Evolutionary conservation across 2,797 vertebrate species (phyloP), one percentile per base, ranked within the genome.

Genomic region (Brachyalestes nurse): DNA sequence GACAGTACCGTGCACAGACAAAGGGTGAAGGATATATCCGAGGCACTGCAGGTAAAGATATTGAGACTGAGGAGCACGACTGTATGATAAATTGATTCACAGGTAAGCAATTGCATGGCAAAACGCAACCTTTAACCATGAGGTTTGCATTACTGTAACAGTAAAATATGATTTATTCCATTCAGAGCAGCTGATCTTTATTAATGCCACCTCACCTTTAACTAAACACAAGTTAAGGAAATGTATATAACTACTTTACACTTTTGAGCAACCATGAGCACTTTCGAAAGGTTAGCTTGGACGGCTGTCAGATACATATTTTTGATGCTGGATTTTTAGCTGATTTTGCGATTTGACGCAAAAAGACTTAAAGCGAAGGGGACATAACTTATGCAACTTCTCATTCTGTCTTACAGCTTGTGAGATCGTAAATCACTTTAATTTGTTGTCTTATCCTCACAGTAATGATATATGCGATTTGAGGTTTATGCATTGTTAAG

Each of bases 31-130:
- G 96, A 97, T 96, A 95, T 95, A 93, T 96, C 94, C 96, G 94
- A 91, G 94, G 93, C 94, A 88, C 95, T 93, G 94, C 94, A 94
- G 93, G 94, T 89, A 89, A 93, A 95, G 92, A 94, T 92, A 93
- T 92, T 93, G 93, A 96, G 94, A 94, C 94, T 92, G 94, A 96
- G 93, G 91, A 95, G 87, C 91, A 89, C 93, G 90, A 92, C 84
- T 95, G 95, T 97, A 96, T 97, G 96, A 99, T 97, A 97, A 97
- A 97, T 97, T 97, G 97, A 95, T 94, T 92, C 93, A 81, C 97
- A 99, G 98, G 98, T 99, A 99, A 99, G 98, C 93, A 94, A 96
- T 91, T 96, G 96, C 96, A 95, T 94, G 95, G 94, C 93, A 94
- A 94, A 97, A 96, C 91, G 93, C 94, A 96, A 95, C 95, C 95